Base-by-base conservation (phyloP, 2,113 vertebrate species). In the Oceanodroma tethys region DNA sequence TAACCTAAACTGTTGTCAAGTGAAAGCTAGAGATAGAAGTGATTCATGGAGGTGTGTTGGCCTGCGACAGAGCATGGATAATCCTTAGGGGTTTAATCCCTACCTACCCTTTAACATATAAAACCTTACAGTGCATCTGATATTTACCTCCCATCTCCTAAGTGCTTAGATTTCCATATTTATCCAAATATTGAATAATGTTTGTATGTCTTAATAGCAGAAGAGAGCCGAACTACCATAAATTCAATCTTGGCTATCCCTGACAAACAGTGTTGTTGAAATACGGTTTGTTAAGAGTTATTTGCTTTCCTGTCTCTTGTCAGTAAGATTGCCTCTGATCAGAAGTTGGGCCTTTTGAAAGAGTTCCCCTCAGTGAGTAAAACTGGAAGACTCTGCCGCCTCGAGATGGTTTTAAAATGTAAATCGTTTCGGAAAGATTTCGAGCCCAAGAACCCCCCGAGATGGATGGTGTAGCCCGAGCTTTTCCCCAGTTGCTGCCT, bases 401-500 rank as follows among this genome's bases (percentile, higher is more conserved):
- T 45, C 53, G 60, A 25, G 55, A 16, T 53, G 43, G 23, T 62
- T 65, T 27, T 23, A 72, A 36, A 55, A 55, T 4, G 11, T 43
- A 59, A 75, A 78, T 19, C 4, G 22, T 66, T 79, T 76, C 27
- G 40, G 25, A 53, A 38, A 62, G 10, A 48, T 73, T 27, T 22
- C 86, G 73, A 76, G 26, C 32, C 18, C 42, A 13, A 19, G 55
- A 56, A 20, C 15, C 5, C 7, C 32, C 21, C 0, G 1, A 10
- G 40, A 16, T 16, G 47, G 30, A 26, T 1, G 2, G 16, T 4
- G 4, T 25, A 47, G 38, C 34, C 53, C 8, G 0, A 21, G 26
- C 19, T 16, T 45, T 29, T 45, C 38, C 19, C 22, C 2, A 2
- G 15, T 38, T n/a, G 56, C 48, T 71, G 9, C 32, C 12, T 66